Evolutionary conservation across 2,113 vertebrate genomes (phyloP).

Genomic region (Piprites chloris): DNA sequence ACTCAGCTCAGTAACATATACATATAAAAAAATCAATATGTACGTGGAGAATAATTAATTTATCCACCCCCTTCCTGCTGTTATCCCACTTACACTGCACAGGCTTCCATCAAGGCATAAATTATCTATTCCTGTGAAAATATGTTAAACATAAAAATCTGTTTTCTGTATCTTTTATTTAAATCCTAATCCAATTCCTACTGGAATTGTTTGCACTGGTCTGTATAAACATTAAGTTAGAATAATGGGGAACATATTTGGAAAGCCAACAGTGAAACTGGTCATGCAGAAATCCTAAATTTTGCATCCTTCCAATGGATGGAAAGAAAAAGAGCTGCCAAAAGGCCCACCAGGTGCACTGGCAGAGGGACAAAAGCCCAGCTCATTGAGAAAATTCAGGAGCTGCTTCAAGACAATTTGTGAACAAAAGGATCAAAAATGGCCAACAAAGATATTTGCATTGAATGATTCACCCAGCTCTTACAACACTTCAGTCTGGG

Average conservation of each 20-base stretch:
- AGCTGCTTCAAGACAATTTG: background rate
- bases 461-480: background rate
- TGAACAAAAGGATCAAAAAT: background rate
- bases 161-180: background rate
- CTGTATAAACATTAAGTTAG: background rate
- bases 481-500: rapidly evolving
- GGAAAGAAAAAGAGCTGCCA: background rate
- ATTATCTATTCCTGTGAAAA: background rate
- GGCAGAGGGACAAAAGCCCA: background rate
- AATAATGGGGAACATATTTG: background rate
- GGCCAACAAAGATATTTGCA: background rate
- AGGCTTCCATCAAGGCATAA: background rate
- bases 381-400: background rate
- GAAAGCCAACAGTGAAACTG: background rate
- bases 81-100: background rate
- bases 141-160: background rate
- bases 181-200: background rate
- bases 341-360: rapidly evolving
- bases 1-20: background rate
- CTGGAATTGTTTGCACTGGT: background rate
- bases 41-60: background rate
- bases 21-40: background rate
- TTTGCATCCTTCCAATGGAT: background rate
- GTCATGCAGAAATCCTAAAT: background rate
- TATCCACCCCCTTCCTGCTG: background rate